Base-by-base conservation (phyloP, 1,140 invertebrate species). In the Pachypsylla venusta region DNA sequence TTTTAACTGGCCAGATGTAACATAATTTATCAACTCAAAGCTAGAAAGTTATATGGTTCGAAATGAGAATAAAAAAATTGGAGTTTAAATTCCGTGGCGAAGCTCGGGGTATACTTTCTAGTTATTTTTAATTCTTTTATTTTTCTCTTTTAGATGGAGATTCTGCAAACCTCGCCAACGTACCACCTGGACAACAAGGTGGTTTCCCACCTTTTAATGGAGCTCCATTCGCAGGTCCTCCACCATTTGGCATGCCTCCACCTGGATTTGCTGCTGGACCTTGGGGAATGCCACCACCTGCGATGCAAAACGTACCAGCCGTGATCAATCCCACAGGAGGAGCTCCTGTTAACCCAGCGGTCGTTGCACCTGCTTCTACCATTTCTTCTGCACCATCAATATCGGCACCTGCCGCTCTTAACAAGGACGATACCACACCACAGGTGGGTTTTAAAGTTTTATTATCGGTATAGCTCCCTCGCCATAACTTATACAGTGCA, bases 161-260 rank as follows among this genome's bases (percentile, higher is more conserved):
- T n/a, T 24, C 25, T 14, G 25, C 53, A 35, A n/a, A 55, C 53
- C 19, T 3, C 42, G 22, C 13, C 12, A 60, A 63, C 35, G 61
- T 61, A 1, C 53, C 40, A 13, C 57, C 53, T 20, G 60, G 58
- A 14, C 58, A 24, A 48, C 24, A 39, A 24, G 58, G 42, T 22
- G 73, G 77, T 74, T 79, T 79, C 60, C 71, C 71, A 68, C 72
- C 77, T 25, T 79, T 77, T 67, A 75, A 75, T 25, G 76, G 74
- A 1, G 78, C 80, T 28, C 73, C 71, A 65, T 79, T 81, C 67
- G 68, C 68, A 67, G 79, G 79, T 27, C 75, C 74, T 60, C 78
- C 82, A 1, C 83, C 81, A 1, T 82, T 80, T 66, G 81, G 80
- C 25, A 77, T 82, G 75, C 83, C 80, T 25, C 81, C 80, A 4